Percentiles rank a stretch among this genome's conserved stretches.
Evolutionary conservation across 2,113 vertebrate genomes (phyloP).

Genomic region (Heptranchias perlo): DNA sequence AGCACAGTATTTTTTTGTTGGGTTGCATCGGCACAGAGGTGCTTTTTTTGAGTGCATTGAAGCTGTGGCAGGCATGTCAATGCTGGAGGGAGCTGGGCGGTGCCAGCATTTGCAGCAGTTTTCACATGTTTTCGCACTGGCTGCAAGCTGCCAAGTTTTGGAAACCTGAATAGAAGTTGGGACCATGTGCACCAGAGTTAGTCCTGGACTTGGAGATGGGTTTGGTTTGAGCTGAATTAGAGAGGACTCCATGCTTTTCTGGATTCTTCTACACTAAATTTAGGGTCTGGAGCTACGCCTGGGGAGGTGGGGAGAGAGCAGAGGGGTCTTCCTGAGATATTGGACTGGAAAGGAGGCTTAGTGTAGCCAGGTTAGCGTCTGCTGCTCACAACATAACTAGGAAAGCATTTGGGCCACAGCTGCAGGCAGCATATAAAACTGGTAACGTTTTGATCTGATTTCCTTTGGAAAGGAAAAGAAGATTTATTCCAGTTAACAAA

Average conservation of each 20-base stretch:
- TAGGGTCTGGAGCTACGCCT: neutral
- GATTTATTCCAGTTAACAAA: neutral
- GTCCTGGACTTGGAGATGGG: neutral
- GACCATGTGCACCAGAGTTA: neutral
- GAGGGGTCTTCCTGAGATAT: neutral
- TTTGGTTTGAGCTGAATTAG: no score
- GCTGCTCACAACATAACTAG: neutral
- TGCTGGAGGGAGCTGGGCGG: no score
- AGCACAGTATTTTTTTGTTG: no score
- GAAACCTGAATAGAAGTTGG: neutral
- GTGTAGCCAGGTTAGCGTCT: neutral
- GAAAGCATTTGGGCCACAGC: neutral
- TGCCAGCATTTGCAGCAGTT: no score
- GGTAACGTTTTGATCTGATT: neutral
- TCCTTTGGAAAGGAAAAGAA: neutral
- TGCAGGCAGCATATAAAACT: neutral
- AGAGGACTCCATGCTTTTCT: no score
- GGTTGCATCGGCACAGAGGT: no score
- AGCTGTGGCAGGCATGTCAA: no score
- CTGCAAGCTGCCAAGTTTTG: no score
- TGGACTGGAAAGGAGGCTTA: neutral
- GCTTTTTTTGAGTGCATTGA: no score
- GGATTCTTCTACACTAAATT: no score
- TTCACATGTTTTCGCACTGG: neutral
- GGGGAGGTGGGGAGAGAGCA: neutral